Evolutionary conservation across 2,113 vertebrate species (phyloP).

Genomic region (Gasterosteus aculeatus): DNA sequence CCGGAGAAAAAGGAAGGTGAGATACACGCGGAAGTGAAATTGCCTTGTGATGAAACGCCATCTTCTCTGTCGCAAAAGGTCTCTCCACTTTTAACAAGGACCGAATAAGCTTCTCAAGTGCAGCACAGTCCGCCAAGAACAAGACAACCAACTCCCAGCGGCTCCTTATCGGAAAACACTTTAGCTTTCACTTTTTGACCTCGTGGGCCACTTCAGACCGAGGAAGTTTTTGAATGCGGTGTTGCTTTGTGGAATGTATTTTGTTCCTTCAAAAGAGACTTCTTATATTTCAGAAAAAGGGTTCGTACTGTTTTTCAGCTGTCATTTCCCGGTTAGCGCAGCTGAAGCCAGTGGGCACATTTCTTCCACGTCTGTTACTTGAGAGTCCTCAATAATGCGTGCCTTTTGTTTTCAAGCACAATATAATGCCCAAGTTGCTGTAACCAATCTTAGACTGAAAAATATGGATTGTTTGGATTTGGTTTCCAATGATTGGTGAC

Average conservation of each 20-base stretch:
- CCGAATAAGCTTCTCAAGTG: slow-evolving; percentile 21
- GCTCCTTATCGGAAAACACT: not conserved
- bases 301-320: not conserved
- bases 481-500: too few relatives aligned
- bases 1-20: not conserved
- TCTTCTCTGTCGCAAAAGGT: slow-evolving; percentile 4
- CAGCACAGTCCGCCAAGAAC: slow-evolving; percentile 29
- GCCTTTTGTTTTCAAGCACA: not conserved
- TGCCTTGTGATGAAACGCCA: slow-evolving; percentile 12
- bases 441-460: too few relatives aligned
- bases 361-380: too few relatives aligned
- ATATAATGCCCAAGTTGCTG: too few relatives aligned
- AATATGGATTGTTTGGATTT: too few relatives aligned
- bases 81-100: slow-evolving; percentile 13
- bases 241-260: not conserved
- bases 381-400: not conserved
- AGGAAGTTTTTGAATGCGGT: not conserved
- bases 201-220: not conserved
- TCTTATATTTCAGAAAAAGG: not conserved
- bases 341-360: too few relatives aligned
- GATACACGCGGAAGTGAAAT: slow-evolving; percentile 8
- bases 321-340: too few relatives aligned
- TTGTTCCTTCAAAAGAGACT: not conserved
- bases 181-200: slow-evolving; percentile 13
- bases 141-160: slow-evolving; percentile 9